Evolutionary conservation across 2,797 vertebrate genomes (phyloP), one percentile per base, ranked within the genome.

Genomic region (Scomberomorus guttatus): DNA sequence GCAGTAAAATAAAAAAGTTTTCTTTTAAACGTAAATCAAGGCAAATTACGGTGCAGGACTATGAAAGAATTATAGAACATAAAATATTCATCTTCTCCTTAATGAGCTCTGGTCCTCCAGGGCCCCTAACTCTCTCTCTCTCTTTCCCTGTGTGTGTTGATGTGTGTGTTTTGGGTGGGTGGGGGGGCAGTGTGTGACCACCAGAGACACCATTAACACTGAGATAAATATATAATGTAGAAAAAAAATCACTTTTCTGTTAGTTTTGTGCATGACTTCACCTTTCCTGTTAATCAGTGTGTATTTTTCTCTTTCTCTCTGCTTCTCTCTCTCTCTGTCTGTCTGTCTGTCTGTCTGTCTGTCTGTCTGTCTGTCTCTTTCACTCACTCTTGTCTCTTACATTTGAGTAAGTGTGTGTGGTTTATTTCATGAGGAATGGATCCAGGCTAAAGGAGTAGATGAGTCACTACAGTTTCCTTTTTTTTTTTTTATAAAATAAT

Each of bases 31-130:
- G 83, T 85, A 92, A 94, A 95, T 95, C 89, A 92, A 90, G 88
- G 91, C 90, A 91, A 93, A 95, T 92, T 93, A 92, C 73, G 79
- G 82, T 27, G 32, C 85, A 91, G 87, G 92, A 94, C 87, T 94
- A 94, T 95, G 89, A 95, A 95, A 95, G 91, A 95, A 95, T 95
- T 94, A 95, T 95, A 94, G 48, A 94, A 95, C 81, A 93, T 96
- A 80, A 95, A 96, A 94, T 87, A 95, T 95, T 94, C 72, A 95
- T 92, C 75, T 80, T 90, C 85, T 89, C 92, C 90, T 94, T 95
- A 95, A 95, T 95, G 93, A 95, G 94, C 91, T 81, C 75, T 70
- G 82, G 89, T 91, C 85, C 93, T 93, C 82, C 59, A 80, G 90
- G 87, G 86, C 80, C 77, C 64, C 52, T 56, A 54, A 78, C 76